Base-by-base conservation (phyloP, 1,140 invertebrate genomes). In the Ceratosolen solmsi region DNA sequence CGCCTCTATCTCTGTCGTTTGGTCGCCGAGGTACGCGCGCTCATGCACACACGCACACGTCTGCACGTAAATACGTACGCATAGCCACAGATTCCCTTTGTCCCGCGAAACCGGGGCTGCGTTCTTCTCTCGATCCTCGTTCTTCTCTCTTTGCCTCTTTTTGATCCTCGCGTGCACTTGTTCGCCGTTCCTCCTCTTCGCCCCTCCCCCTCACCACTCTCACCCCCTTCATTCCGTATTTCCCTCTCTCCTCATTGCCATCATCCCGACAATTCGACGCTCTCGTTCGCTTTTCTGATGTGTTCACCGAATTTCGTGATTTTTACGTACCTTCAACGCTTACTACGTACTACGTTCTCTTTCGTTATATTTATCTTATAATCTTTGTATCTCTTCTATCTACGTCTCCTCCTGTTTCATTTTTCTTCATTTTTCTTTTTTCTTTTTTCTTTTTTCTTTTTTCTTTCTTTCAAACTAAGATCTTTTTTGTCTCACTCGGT, bases 81-180 rank as follows among this genome's bases (percentile, higher is more conserved):
- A 86, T 85, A 87, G 87, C 86, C 87, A 86, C 87, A 87, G 88
- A 87, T 88, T 90, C 87, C 85, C 89, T 89, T 90, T 90, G 88
- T 90, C 86, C 87, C 87, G 86, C 87, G 86, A 87, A 87, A 84
- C 84, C 82, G 84, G 71, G 84, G 22, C 25, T 30, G 51, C 27
- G 11, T 46, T 71, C 49, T 73, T 63, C 79, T 65, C 51, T 70
- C 54, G 49, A 51, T 78, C 56, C 65, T 73, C 22, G 13, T 25
- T 56, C 56, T 27, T 41, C 27, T 56, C 71, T 27, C 75, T 63
- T 20, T 83, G 36, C 27, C 60, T 77, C 79, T 51, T 71, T 76
- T 58, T 71, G 80, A 84, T 80, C 80, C 80, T 84, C 80, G 81
- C 80, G 83, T 80, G 65, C 71, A 81, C 63, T 77, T 76, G 73